These are phyloP conservation scores for Taxidea taxus DNA, from an alignment of 2,113 vertebrate genomes.

Conservation along the genomic window DNA sequence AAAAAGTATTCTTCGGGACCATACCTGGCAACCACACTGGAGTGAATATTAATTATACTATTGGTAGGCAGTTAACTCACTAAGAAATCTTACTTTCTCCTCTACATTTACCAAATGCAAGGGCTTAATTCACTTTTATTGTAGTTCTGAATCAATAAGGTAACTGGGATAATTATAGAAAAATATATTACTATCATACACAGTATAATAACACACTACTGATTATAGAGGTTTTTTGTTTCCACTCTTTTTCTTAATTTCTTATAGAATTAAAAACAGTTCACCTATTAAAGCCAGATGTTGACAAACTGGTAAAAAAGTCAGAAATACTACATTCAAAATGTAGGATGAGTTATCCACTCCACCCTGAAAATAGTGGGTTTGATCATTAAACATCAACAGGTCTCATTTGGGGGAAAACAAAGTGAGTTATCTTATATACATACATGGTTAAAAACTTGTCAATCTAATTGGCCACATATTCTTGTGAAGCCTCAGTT, in stretches of 20 bases:
- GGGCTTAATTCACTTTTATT: neutral
- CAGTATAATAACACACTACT: too few relatives aligned
- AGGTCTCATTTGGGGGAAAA: neutral
- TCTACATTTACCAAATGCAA: neutral
- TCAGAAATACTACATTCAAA: neutral
- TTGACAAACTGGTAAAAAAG: neutral
- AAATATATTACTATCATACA: neutral
- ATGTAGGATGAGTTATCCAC: neutral
- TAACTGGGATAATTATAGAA: neutral
- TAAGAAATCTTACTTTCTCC: neutral
- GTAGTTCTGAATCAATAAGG: neutral
- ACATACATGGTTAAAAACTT: neutral
- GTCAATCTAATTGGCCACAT: neutral
- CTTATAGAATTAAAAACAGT: neutral
- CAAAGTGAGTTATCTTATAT: neutral
- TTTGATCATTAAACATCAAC: neutral
- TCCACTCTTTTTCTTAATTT: neutral
- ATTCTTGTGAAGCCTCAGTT: neutral
- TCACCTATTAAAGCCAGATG: neutral
- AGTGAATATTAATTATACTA: neutral
- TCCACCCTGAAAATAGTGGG: neutral
- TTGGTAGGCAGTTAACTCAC: neutral
- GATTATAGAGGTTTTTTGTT: neutral
- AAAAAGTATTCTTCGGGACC: neutral
- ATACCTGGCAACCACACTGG: neutral